phyloP scores from a whole-genome alignment of 2,888 invertebrate species.

The Acleris sparsana region DNA sequence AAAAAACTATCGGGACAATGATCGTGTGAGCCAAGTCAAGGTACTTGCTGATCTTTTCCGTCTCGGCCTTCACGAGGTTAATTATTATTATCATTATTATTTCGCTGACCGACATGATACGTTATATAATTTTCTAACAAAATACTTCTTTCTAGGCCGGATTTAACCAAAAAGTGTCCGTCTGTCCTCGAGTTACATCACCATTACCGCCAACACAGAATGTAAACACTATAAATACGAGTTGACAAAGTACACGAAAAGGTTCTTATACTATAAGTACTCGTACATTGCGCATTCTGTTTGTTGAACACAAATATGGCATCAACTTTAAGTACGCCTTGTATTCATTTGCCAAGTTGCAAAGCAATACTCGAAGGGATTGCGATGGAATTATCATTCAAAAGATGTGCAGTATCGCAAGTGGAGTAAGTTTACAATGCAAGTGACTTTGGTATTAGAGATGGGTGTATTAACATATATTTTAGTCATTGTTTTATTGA shows the following conservation, averaged over 20 bases:
- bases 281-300: slow-evolving; percentile 4
- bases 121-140: too few species aligned
- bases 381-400: slow-evolving; percentile 12
- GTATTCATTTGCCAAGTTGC: slow-evolving; percentile 22
- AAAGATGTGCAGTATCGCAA: neutral
- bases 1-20: too few species aligned
- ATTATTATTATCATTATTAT: too few species aligned
- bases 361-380: slow-evolving; percentile 17
- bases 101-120: too few species aligned
- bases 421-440: neutral
- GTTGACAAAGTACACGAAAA: neutral
- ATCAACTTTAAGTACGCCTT: slow-evolving; percentile 2
- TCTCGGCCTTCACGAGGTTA: too few species aligned
- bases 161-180: too few species aligned
- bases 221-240: slow-evolving; percentile 7
- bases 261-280: too few species aligned
- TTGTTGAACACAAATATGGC: slow-evolving; percentile 13
- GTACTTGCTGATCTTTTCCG: too few species aligned
- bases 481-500: neutral
- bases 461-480: slow-evolving; percentile 6
- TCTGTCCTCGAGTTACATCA: too few species aligned
- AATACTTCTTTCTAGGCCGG: too few species aligned
- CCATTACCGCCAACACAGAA: slow-evolving; percentile 2
- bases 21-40: too few species aligned
- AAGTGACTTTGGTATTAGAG: neutral